Evolutionary conservation across 2,888 invertebrate species (phyloP), one percentile per base, ranked within the genome.

Genomic region (Chaetogeoica ovagalla): DNA sequence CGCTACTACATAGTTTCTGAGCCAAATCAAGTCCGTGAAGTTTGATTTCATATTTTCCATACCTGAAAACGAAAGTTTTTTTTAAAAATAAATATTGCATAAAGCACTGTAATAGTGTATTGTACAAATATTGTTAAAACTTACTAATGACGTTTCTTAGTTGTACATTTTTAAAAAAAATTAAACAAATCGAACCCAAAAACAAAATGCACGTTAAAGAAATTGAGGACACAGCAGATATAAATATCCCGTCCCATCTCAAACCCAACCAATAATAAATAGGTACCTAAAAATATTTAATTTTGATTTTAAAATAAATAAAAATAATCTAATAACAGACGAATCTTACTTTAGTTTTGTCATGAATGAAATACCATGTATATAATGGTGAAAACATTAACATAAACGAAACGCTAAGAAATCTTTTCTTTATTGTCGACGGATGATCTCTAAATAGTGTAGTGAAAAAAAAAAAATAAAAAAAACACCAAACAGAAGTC

Each of bases 1-100:
- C 0, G 97, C 97, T 84, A 97, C 93, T 48, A 97, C 87, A 85
- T 94, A 93, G 86, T 95, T 96, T 82, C 97, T 89, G 84, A 96
- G 89, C 95, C 96, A 96, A 52, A 93, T 90, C 76, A 94, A 87
- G 84, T 94, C 93, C 84, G 89, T 90, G 82, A 92, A 87, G 84
- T 91, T 92, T 79, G 89, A 89, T 79, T 90, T 86, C 94, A 95
- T 92, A 84, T 91, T 92, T 82, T 89, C 87, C 0, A 91, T 89
- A 84, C 92, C 94, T 93, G 85, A 37, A 86, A 86, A 63, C 23
- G 19, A 48, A 48, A 48, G n/a, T n/a, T 59, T n/a, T 30, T 30
- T 30, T 30, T 30, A 30, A 30, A 15, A n/a, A 48, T n/a, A 48
- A 9, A 48, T 11, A 48, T 48, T 48, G 13, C 15, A 15, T 13